Conservation (phyloP, 2,797 vertebrate genomes). For the Epinephelus coioides region DNA sequence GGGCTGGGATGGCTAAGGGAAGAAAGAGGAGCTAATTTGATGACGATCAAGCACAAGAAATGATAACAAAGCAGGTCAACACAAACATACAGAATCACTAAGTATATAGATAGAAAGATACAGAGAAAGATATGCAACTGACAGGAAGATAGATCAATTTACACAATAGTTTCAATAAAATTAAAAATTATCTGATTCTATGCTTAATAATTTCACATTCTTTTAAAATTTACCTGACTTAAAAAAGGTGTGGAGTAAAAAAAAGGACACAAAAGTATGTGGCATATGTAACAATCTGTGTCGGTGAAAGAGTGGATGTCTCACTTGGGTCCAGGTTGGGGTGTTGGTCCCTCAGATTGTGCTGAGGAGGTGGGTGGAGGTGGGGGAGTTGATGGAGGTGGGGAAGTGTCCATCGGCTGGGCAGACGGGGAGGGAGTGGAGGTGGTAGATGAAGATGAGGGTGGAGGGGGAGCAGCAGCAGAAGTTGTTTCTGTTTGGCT, state of each 20-base stretch:
- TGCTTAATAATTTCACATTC: not conserved
- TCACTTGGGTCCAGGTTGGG: constrained; percentile 86
- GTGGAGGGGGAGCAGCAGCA: constrained; percentile 65
- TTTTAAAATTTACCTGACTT: not conserved
- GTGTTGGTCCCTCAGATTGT: constrained; percentile 81
- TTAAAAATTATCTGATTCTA: not conserved
- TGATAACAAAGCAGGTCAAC: not conserved
- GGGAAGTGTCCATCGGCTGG: constrained; percentile 86
- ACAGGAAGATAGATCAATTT: not conserved
- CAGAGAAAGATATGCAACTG: not conserved
- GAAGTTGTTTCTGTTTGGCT: constrained; percentile 74
- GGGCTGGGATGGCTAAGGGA: constrained; percentile 90
- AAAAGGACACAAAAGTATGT: not conserved
- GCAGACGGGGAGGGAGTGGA: constrained; percentile 83
- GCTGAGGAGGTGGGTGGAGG: constrained; percentile 79
- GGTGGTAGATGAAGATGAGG: constrained; percentile 78
- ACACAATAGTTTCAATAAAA: not conserved
- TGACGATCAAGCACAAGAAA: not conserved
- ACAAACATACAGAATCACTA: not conserved
- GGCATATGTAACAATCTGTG: not conserved
- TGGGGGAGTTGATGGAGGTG: constrained; percentile 81
- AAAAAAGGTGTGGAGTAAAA: not conserved
- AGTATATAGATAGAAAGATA: not conserved
- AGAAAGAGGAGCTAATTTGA: not conserved
- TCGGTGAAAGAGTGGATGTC: constrained; percentile 22